These are phyloP conservation scores for Cynoglossus semilaevis DNA, from an alignment of 2,113 vertebrate species.

Conservation along the genomic window DNA sequence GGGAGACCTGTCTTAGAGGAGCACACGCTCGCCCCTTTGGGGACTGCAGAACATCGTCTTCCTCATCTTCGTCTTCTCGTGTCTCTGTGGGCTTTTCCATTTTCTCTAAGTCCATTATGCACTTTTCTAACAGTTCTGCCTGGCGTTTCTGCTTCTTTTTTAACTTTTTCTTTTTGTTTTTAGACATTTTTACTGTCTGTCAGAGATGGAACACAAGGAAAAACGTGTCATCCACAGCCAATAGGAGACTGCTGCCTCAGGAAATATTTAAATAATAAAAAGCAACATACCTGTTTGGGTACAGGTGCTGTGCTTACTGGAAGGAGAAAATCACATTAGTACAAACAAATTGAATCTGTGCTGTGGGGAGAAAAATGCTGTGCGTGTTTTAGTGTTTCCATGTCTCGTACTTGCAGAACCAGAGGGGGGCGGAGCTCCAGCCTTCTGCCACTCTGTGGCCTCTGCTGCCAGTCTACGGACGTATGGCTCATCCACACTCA, in stretches of 20 bases:
- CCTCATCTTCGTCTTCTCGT: conserved; percentile 80
- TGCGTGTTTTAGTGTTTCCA: background rate
- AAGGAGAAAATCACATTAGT: conserved; percentile 49
- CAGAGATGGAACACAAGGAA: background rate
- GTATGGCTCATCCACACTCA: conserved; percentile 92
- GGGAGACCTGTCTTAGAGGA: conserved; percentile 70
- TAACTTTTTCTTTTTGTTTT: conserved; percentile 98
- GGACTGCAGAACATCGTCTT: conserved; percentile 78
- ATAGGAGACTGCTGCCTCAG: background rate
- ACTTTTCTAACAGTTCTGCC: conserved; percentile 92
- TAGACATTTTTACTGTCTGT: conserved; percentile 94
- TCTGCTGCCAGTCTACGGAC: conserved; percentile 91
- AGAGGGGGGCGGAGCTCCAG: conserved; percentile 94
- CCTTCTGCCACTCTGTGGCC: conserved; percentile 94
- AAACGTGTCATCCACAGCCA: background rate
- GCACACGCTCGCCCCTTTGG: conserved; percentile 73
- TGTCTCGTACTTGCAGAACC: conserved; percentile 88
- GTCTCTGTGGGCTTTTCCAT: conserved; percentile 81
- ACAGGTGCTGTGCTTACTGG: conserved; percentile 96
- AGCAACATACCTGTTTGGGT: conserved; percentile 86
- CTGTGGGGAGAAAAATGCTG: background rate
- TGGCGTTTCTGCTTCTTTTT: conserved; percentile 99
- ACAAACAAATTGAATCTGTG: conserved; percentile 3
- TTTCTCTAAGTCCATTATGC: conserved; percentile 93
- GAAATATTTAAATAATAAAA: background rate